Percentiles rank a stretch among this genome's conserved stretches.
Conservation (phyloP, 1,140 invertebrate genomes). For the Hycleus phaleratus region DNA sequence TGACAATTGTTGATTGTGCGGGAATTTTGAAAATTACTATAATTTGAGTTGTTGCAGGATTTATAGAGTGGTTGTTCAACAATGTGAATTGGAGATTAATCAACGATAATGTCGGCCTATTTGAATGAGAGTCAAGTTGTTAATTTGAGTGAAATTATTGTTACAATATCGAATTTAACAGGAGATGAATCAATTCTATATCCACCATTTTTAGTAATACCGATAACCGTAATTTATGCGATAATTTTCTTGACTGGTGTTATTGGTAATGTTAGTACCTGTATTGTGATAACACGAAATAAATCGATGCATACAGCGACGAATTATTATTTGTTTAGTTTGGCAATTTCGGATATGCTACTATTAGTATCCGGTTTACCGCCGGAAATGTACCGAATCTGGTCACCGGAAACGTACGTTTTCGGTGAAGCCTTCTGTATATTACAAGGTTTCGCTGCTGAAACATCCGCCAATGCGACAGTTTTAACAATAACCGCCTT, state of each 20-base stretch:
- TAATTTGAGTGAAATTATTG: too few species aligned
- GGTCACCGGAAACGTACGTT: slow-evolving; percentile 60
- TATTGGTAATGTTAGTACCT: slow-evolving; percentile 77
- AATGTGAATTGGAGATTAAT: too few species aligned
- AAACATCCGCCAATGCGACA: slow-evolving; percentile 65
- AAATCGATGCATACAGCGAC: slow-evolving; percentile 76
- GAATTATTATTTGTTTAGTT: slow-evolving; percentile 80
- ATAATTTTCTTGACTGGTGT: slow-evolving; percentile 75
- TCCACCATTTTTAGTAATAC: slow-evolving; percentile 42
- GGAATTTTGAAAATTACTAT: too few species aligned
- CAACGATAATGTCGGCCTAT: too few species aligned
- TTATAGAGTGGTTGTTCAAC: too few species aligned
- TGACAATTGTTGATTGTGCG: too few species aligned
- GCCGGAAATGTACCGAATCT: slow-evolving; percentile 71
- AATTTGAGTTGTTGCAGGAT: too few species aligned
- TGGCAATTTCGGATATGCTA: slow-evolving; percentile 83
- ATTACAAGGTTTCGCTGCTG: slow-evolving; percentile 60
- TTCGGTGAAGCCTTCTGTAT: slow-evolving; percentile 68
- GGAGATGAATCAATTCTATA: slow-evolving; percentile 9
- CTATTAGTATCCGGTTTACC: slow-evolving; percentile 68
- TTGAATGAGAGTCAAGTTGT: too few species aligned
- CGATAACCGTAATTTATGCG: slow-evolving; percentile 61
- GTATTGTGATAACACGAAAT: slow-evolving; percentile 74
- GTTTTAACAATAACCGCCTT: slow-evolving; percentile 58
- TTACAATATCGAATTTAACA: background rate